A percentile compares a stretch with the other conserved stretches of the same genome.
Evolutionary conservation across 2,888 invertebrate genomes (phyloP).

Genomic region (Caenorhabditis sp.): DNA sequence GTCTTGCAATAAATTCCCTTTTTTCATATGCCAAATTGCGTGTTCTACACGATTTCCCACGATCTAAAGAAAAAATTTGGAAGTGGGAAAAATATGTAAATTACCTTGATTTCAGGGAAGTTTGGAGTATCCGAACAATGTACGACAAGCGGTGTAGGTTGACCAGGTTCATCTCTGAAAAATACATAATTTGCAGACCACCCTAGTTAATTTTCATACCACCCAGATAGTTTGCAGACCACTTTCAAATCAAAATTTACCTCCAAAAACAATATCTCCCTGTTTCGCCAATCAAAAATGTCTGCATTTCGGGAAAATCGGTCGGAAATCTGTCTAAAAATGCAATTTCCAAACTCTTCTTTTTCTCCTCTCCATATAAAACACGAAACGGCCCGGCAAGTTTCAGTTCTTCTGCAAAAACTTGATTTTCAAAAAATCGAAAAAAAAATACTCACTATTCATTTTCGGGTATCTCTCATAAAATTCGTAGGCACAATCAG

Average conservation of each 20-base stretch:
- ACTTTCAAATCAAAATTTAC: conserved; percentile 6
- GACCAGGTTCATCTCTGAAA: conserved; percentile 6
- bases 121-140: not conserved
- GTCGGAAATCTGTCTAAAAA: conserved; percentile 79
- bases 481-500: conserved; percentile 10
- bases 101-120: conserved; percentile 1
- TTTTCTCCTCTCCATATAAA: conserved; percentile 72
- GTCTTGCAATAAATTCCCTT: not conserved
- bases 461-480: conserved; percentile 3
- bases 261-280: conserved; percentile 62
- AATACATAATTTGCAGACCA: not conserved
- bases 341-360: conserved; percentile 11
- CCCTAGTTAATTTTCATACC: not conserved
- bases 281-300: conserved; percentile 66
- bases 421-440: not conserved
- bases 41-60: conserved; percentile 7
- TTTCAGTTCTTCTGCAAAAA: not conserved
- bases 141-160: not conserved
- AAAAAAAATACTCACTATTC: not conserved
- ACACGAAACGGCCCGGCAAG: conserved; percentile 84
- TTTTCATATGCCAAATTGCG: not conserved
- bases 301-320: conserved; percentile 92
- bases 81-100: not conserved
- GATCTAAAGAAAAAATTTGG: not conserved
- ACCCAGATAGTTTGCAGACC: too few relatives aligned